These are phyloP conservation scores for Eupeodes latifasciatus DNA, from an alignment of 2,888 invertebrate species.

Conservation along the genomic window DNA sequence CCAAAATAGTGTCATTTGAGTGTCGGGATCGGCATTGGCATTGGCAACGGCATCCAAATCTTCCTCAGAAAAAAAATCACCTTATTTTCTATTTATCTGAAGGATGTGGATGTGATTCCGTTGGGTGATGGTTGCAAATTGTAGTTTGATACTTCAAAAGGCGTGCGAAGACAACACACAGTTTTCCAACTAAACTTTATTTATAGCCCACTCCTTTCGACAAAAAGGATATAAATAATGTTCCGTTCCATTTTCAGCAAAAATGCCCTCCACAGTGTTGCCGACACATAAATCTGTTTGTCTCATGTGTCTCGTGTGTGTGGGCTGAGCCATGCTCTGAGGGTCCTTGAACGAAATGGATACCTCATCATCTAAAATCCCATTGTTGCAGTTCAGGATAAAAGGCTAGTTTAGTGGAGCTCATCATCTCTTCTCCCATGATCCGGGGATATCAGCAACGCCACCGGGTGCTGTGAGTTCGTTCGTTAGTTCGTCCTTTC, in stretches of 20 bases:
- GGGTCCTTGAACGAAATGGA: slow-evolving; percentile 20
- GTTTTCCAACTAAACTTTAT: not conserved
- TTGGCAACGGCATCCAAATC: not conserved
- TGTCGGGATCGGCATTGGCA: no score
- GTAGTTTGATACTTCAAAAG: slow-evolving; percentile 2
- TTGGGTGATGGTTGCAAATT: not conserved
- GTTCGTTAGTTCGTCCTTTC: not conserved
- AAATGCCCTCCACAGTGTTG: not conserved
- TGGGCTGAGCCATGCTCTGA: not conserved
- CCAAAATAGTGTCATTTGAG: slow-evolving; percentile 4
- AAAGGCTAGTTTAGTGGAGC: slow-evolving; percentile 28
- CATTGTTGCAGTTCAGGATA: slow-evolving; percentile 26
- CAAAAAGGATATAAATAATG: slow-evolving; percentile 12
- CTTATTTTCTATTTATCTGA: not conserved
- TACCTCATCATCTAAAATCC: slow-evolving; percentile 20
- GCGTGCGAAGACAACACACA: slow-evolving; percentile 2
- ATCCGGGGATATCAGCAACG: slow-evolving; percentile 35
- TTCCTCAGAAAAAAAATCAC: not conserved
- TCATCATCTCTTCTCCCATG: slow-evolving; percentile 4
- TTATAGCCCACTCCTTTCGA: slow-evolving; percentile 13
- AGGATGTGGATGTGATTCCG: not conserved
- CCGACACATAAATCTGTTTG: slow-evolving; percentile 19
- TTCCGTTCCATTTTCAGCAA: slow-evolving; percentile 12
- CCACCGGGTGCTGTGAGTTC: not conserved
- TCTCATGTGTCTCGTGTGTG: not conserved